phyloP scores from a whole-genome alignment of 2,888 invertebrate genomes.

The Mesorhabditis spiculigera region DNA sequence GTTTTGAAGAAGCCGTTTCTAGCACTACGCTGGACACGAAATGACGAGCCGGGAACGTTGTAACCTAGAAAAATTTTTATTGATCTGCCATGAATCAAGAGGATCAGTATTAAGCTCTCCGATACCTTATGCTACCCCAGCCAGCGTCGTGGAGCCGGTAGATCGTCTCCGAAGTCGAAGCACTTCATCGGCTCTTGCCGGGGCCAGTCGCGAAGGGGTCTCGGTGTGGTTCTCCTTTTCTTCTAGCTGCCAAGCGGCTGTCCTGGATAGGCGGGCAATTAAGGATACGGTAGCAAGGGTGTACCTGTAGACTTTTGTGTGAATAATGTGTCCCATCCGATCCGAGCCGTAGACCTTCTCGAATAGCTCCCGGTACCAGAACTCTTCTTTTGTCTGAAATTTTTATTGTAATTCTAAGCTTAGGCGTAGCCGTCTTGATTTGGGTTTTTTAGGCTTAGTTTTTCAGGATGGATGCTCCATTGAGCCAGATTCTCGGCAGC shows the following conservation, averaged over 20 bases:
- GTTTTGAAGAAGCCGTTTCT: too few relatives aligned
- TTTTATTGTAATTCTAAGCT: too few relatives aligned
- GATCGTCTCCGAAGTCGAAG: slow-evolving; percentile 47
- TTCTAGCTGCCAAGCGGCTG: slow-evolving; percentile 54
- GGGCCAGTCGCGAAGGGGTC: neutral
- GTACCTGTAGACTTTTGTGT: slow-evolving; percentile 57
- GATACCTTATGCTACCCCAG: slow-evolving; percentile 45
- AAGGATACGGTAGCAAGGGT: slow-evolving; percentile 5
- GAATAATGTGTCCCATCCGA: slow-evolving; percentile 51
- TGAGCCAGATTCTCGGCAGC: slow-evolving; percentile 34
- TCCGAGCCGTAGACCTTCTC: slow-evolving; percentile 44
- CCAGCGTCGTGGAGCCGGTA: slow-evolving; percentile 44
- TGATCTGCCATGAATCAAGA: too few relatives aligned
- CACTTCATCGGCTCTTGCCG: slow-evolving; percentile 18
- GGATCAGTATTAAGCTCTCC: too few relatives aligned
- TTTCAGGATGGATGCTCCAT: slow-evolving; percentile 7
- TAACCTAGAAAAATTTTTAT: too few relatives aligned
- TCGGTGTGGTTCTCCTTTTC: slow-evolving; percentile 48
- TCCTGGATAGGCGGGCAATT: slow-evolving; percentile 31
- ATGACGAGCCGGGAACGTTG: too few relatives aligned
- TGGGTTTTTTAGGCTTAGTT: too few relatives aligned
- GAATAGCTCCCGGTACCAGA: slow-evolving; percentile 53
- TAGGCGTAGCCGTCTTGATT: too few relatives aligned
- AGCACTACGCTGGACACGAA: too few relatives aligned
- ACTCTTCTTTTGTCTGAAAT: slow-evolving; percentile 29